Evolutionary conservation across 92 coral and sea anemone genomes (phyloP).

Genomic region (Parazoanthus swiftii): DNA sequence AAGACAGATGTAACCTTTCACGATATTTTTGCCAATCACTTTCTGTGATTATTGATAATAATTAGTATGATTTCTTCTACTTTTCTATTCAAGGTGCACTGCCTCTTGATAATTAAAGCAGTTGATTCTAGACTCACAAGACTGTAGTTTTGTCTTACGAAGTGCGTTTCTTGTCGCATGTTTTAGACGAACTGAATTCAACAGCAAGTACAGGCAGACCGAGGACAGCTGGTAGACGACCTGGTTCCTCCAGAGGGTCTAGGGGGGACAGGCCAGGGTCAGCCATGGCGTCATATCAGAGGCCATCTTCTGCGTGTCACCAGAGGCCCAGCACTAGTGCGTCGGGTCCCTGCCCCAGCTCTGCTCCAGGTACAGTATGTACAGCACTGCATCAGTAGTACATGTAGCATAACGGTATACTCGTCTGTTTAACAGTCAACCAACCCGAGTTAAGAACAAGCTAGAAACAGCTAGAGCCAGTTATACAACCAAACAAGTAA

Average conservation of each 20-base stretch:
- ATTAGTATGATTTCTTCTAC: neutral
- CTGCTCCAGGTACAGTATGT: slow-evolving; percentile 5
- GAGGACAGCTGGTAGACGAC: slow-evolving; percentile 65
- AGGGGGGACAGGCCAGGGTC: slow-evolving; percentile 57
- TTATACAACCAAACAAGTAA: too few species aligned
- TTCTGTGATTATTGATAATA: neutral
- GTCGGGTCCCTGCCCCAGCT: neutral
- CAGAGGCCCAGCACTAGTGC: slow-evolving; percentile 9
- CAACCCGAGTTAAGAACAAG: too few species aligned
- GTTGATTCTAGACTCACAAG: too few species aligned
- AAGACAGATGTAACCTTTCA: too few species aligned
- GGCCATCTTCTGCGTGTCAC: slow-evolving; percentile 27
- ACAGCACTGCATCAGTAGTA: neutral
- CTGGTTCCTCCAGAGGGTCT: slow-evolving; percentile 47
- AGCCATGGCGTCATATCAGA: slow-evolving; percentile 33
- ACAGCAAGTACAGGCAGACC: slow-evolving; percentile 52
- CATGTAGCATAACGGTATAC: too few species aligned
- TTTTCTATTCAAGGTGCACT: neutral
- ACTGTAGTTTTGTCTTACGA: neutral
- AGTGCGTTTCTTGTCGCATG: too few species aligned
- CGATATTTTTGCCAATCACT: too few species aligned
- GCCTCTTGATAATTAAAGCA: neutral
- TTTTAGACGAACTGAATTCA: slow-evolving; percentile 12
- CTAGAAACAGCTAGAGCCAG: too few species aligned
- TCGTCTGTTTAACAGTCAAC: too few species aligned